These are phyloP conservation scores for Actinostola sp. DNA, from an alignment of 92 coral and sea anemone species.

Conservation along the genomic window DNA sequence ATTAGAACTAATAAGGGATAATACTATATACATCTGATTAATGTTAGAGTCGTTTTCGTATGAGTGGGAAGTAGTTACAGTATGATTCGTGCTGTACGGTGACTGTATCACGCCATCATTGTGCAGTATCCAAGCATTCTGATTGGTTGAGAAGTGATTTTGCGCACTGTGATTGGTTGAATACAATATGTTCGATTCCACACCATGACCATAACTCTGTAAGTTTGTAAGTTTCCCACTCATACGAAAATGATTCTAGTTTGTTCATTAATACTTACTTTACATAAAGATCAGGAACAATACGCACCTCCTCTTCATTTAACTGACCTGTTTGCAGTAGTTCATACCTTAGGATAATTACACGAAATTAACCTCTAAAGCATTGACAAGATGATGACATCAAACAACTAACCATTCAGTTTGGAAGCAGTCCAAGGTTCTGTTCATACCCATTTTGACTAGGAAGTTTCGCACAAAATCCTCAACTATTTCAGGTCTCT, in stretches of 20 bases:
- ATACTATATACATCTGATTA: too few relatives aligned
- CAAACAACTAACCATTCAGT: slow-evolving; percentile 84
- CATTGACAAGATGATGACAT: neutral
- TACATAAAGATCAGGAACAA: slow-evolving; percentile 85
- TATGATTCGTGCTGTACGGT: too few relatives aligned
- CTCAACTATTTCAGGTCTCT: slow-evolving; percentile 99
- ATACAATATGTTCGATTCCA: too few relatives aligned
- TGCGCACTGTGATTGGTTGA: too few relatives aligned
- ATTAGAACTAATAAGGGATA: too few relatives aligned
- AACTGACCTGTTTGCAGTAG: slow-evolving; percentile 69
- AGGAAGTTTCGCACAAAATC: slow-evolving; percentile 97
- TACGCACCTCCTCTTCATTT: slow-evolving; percentile 82
- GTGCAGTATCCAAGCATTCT: too few relatives aligned
- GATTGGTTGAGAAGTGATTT: too few relatives aligned
- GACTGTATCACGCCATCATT: too few relatives aligned
- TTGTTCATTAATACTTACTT: slow-evolving; percentile 69
- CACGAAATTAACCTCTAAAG: neutral
- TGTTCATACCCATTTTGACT: slow-evolving; percentile 97
- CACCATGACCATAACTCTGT: too few relatives aligned
- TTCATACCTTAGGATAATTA: slow-evolving; percentile 69
- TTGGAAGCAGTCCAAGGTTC: slow-evolving; percentile 96
- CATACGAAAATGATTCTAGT: too few relatives aligned
- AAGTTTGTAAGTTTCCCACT: neutral
- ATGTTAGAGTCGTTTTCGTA: too few relatives aligned
- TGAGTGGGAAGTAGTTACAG: too few relatives aligned